These are phyloP conservation scores for Caenorhabditis inopinata DNA, from an alignment of 1,140 invertebrate genomes.

Conservation along the genomic window DNA sequence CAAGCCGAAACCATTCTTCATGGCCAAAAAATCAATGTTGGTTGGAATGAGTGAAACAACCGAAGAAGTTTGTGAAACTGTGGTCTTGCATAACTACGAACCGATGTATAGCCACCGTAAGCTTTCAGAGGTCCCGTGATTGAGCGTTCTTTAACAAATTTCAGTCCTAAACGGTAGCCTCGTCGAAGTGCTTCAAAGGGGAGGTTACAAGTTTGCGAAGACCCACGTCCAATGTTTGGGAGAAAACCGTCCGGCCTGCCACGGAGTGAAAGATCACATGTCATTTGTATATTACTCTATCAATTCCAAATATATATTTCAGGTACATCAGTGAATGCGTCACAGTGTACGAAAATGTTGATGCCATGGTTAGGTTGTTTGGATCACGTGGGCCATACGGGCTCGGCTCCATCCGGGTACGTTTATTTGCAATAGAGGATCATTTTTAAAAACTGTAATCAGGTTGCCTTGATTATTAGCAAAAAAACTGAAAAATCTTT, in stretches of 20 bases:
- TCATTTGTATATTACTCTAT: neutral
- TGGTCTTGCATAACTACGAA: neutral
- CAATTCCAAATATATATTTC: neutral
- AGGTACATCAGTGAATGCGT: conserved; percentile 23
- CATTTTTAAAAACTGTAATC: too few species aligned
- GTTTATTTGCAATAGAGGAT: too few species aligned
- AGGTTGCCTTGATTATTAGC: too few species aligned
- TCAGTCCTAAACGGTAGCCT: neutral
- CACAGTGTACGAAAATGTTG: neutral
- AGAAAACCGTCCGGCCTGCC: neutral
- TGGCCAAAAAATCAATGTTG: neutral
- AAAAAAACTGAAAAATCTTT: too few species aligned
- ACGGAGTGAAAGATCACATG: neutral
- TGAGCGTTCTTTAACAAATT: neutral
- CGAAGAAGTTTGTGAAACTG: neutral
- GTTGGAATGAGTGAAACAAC: conserved; percentile 4
- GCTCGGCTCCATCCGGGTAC: neutral
- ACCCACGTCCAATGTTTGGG: neutral
- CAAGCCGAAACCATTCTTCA: neutral
- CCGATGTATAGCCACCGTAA: neutral
- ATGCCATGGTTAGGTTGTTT: neutral
- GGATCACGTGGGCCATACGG: neutral
- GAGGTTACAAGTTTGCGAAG: neutral
- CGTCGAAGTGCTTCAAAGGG: neutral
- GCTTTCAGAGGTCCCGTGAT: neutral